phyloP scores from a whole-genome alignment of 2,888 invertebrate genomes.

The Eustalomyia histrio region DNA sequence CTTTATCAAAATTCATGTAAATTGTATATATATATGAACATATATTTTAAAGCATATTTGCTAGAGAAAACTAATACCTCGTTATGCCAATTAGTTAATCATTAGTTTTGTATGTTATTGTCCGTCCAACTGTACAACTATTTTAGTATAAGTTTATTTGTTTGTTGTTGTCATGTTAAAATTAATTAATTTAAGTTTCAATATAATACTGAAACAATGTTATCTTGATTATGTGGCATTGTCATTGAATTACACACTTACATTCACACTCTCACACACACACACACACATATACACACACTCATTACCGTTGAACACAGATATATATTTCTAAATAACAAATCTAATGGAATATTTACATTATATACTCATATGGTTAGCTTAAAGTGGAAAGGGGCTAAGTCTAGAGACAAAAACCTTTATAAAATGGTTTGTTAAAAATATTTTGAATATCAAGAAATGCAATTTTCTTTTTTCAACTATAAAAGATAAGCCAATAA shows the following conservation, averaged over 20 bases:
- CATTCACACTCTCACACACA: not conserved
- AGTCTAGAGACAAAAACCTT: no score
- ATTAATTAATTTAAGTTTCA: slow-evolving; percentile 51
- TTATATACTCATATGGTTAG: not conserved
- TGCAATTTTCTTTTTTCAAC: no score
- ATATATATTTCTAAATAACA: not conserved
- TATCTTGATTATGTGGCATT: slow-evolving; percentile 45
- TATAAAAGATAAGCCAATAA: no score
- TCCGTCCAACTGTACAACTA: not conserved
- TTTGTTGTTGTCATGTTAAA: slow-evolving; percentile 11
- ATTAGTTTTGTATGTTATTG: slow-evolving; percentile 22
- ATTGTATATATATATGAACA: no score
- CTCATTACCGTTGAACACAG: not conserved
- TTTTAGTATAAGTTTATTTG: not conserved
- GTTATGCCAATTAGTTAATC: slow-evolving; percentile 47
- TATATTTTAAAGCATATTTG: no score
- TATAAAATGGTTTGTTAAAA: no score
- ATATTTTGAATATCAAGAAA: no score
- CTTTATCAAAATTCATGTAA: no score
- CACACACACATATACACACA: not conserved
- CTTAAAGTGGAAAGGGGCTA: no score
- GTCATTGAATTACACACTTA: slow-evolving; percentile 32
- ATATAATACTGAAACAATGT: slow-evolving; percentile 36
- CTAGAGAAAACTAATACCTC: not conserved
- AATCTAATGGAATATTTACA: not conserved